phyloP scores from a whole-genome alignment of 2,797 vertebrate genomes.

The Lycodopsis pacificus region DNA sequence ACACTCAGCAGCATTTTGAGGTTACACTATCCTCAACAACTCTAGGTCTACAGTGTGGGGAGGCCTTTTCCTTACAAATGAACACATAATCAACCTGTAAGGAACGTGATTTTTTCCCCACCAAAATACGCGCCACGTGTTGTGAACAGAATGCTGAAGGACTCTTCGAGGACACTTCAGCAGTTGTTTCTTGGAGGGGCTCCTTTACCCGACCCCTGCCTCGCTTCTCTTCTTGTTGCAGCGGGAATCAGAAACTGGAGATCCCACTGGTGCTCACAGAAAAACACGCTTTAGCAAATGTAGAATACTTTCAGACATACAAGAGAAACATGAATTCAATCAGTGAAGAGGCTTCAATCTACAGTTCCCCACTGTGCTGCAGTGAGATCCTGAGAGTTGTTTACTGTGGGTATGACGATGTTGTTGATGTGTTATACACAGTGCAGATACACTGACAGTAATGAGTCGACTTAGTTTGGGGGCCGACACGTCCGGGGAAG shows the following conservation, averaged over 20 bases:
- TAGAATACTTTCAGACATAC: background rate
- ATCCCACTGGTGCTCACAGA: background rate
- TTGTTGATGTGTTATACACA: background rate
- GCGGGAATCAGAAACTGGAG: conserved; percentile 28
- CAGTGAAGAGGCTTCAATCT: conserved; percentile 21
- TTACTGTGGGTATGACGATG: conserved; percentile 26
- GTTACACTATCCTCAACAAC: background rate
- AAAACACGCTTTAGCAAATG: conserved; percentile 8
- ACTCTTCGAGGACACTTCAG: conserved; percentile 10
- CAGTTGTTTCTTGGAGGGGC: conserved; percentile 23
- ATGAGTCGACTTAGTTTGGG: background rate
- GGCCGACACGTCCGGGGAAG: conserved; percentile 1
- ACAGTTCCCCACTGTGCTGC: conserved; percentile 28
- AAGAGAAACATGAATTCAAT: conserved; percentile 32
- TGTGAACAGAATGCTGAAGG: background rate
- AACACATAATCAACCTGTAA: background rate
- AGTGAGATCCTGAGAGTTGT: conserved; percentile 32
- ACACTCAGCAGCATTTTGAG: background rate
- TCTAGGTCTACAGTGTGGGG: background rate
- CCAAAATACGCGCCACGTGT: background rate
- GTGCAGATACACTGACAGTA: conserved; percentile 9
- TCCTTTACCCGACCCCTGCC: conserved; percentile 12
- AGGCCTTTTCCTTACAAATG: background rate
- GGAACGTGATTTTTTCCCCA: background rate
- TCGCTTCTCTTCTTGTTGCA: conserved; percentile 4